Evolutionary conservation across 2,797 vertebrate genomes (phyloP).

Genomic region (Nothura maculosa): DNA sequence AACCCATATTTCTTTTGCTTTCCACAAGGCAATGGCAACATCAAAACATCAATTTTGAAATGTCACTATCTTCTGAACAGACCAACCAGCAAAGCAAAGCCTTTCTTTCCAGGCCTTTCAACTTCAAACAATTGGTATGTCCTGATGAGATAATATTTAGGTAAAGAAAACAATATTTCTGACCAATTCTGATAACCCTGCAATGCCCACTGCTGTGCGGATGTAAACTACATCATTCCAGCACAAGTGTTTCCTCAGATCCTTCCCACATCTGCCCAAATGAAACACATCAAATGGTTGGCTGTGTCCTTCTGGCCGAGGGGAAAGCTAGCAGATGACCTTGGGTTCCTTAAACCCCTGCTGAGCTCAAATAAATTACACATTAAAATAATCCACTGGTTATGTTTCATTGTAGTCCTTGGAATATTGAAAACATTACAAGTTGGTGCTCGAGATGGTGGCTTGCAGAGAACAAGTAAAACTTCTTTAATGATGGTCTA

Average conservation of each 20-base stretch:
- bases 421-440: background rate
- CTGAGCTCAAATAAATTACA: background rate
- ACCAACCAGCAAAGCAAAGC: background rate
- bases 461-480: background rate
- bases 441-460: background rate
- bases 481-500: background rate
- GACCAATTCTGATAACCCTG: background rate
- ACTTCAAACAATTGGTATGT: constrained; percentile 28
- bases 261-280: background rate
- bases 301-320: fast-evolving
- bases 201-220: background rate
- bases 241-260: background rate
- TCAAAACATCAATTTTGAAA: constrained; percentile 47
- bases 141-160: constrained; percentile 5
- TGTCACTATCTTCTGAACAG: constrained; percentile 52
- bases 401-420: background rate
- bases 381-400: background rate
- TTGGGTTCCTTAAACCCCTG: background rate
- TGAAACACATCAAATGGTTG: background rate
- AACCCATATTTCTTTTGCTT: constrained; percentile 1
- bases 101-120: constrained; percentile 12
- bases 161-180: background rate
- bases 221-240: background rate
- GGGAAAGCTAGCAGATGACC: background rate
- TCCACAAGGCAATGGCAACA: constrained; percentile 34